A percentile compares a stretch with the other conserved stretches of the same genome.
phyloP scores from a whole-genome alignment of 2,113 vertebrate species.

The Malurus cyaneus region DNA sequence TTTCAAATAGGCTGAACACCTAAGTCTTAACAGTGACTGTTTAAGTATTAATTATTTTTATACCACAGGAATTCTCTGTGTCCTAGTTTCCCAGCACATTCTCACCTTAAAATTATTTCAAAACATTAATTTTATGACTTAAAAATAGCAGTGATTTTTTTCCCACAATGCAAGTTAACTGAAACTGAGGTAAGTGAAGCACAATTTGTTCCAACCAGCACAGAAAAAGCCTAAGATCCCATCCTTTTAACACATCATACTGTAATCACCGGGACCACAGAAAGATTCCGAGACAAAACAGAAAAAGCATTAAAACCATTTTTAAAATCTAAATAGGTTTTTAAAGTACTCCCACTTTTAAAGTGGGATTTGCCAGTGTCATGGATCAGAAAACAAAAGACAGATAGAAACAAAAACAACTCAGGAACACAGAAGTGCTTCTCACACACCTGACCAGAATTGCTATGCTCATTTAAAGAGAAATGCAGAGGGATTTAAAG shows the following conservation, averaged over 20 bases:
- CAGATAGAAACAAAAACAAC: not conserved
- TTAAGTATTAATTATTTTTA: not conserved
- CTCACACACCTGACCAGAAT: not conserved
- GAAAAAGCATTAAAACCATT: not conserved
- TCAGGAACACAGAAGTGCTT: not conserved
- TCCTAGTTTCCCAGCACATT: not conserved
- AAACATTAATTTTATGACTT: not conserved
- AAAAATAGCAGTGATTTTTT: not conserved
- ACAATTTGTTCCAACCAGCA: not conserved
- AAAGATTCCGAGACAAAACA: not conserved
- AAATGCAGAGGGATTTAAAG: not conserved
- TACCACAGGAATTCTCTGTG: not conserved
- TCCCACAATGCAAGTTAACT: not conserved
- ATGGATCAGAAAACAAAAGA: not conserved
- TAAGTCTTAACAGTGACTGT: not conserved
- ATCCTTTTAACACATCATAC: not conserved
- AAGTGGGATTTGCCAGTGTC: not conserved
- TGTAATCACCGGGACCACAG: not conserved
- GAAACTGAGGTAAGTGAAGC: not conserved
- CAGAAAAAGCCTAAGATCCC: not conserved
- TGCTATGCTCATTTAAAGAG: not conserved
- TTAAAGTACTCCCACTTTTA: not conserved
- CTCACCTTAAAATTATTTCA: not conserved
- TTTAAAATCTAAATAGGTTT: fast-evolving
- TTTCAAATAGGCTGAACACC: not conserved